Evolutionary conservation across 2,113 vertebrate species (phyloP).

Genomic region (Macroglossus sobrinus): DNA sequence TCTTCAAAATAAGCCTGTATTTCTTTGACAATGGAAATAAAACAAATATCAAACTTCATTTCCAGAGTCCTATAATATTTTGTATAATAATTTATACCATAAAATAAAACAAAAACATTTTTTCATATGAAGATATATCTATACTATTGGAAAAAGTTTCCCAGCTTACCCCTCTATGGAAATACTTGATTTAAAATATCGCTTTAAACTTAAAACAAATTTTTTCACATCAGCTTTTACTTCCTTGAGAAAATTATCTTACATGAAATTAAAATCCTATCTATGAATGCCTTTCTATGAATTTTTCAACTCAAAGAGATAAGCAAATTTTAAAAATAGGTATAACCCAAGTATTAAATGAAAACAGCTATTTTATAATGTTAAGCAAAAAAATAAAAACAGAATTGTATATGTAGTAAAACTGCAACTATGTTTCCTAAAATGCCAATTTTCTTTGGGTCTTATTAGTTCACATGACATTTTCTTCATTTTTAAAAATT

Average conservation of each 20-base stretch:
- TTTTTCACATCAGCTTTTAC: neutral
- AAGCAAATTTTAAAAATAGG: neutral
- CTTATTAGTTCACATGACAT: neutral
- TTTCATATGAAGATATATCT: neutral
- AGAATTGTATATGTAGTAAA: neutral
- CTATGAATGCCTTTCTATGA: neutral
- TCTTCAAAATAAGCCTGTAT: neutral
- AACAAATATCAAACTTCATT: neutral
- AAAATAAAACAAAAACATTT: neutral
- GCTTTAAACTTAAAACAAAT: neutral
- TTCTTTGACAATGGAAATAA: neutral
- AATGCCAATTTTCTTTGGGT: neutral
- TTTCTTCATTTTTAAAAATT: conserved; percentile 17
- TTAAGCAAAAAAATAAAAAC: neutral
- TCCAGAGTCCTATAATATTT: neutral
- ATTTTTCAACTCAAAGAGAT: neutral
- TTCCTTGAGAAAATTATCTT: conserved; percentile 4
- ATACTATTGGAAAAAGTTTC: neutral
- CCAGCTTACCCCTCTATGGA: neutral
- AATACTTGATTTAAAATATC: neutral
- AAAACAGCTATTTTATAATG: neutral
- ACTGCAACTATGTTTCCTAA: neutral
- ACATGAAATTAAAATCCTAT: neutral
- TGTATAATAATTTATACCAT: neutral
- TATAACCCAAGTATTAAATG: neutral